Base-by-base conservation (phyloP, 2,113 vertebrate genomes). In the Pterocles gutturalis region DNA sequence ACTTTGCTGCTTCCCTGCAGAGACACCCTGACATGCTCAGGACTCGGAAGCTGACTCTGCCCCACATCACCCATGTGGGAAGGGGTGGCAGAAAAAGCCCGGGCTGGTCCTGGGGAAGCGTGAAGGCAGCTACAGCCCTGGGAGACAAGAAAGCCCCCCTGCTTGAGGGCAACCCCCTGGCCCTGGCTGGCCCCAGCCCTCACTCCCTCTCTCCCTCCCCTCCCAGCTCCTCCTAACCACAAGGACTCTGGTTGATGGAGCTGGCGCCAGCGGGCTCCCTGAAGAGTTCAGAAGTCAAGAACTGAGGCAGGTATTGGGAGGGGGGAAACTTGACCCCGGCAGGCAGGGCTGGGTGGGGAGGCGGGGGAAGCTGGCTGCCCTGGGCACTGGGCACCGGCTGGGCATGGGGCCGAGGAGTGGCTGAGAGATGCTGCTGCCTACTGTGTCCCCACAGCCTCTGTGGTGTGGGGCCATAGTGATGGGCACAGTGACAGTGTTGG, bases 271-370 rank as follows among this genome's bases (percentile, higher is more conserved):
- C 17, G 96, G 97, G 93, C 97, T 97, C 98, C 97, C 97, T 87
- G 92, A 97, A 97, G 96, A 98, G 98, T 98, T 98, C 98, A 98
- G 94, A 97, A 98, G 98, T 98, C 98, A 98, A 98, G 97, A 97
- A 97, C 72, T 89, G 81, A 94, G 89, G 94, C 87, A 96, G 97
- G 95, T 96, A 95, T 2, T 4, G 83, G 95, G 90, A 73, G 90
- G 88, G 62, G 45, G 93, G 96, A 97, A 98, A 98, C 88, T 90
- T 17, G 97, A 98, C 96, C 98, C 94, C 41, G 76, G 67, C 72
- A 54, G 69, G 64, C 87, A 82, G 69, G 54, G 46, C 36, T 75
- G 66, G 71, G 88, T 9, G 25, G 90, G 10, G 26, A 25, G 25
- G 71, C 10, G 11, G 82, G 26, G 48, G 28, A 28, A 53, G 22